Percentiles rank a stretch among this genome's conserved stretches.
Evolutionary conservation across 2,113 vertebrate genomes (phyloP).

Genomic region (Aphyosemion australe): DNA sequence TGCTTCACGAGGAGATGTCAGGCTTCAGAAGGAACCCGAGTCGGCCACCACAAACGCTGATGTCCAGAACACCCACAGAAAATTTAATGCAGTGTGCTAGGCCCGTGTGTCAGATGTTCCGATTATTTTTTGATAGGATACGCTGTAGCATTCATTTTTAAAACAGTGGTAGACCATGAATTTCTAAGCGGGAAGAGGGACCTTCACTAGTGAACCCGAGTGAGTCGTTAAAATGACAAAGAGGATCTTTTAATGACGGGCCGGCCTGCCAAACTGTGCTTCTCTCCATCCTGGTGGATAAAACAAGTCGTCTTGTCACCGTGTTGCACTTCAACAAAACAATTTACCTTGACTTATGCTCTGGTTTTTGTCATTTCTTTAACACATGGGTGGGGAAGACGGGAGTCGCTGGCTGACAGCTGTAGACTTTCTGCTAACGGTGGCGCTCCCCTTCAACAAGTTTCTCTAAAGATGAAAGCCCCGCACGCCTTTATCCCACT

Average conservation of each 20-base stretch:
- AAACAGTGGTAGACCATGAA: background rate
- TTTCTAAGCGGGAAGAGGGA: background rate
- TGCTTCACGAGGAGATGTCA: background rate
- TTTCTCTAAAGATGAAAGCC: constrained; percentile 74
- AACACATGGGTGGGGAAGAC: constrained; percentile 51
- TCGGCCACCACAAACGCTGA: background rate
- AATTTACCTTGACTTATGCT: constrained; percentile 61
- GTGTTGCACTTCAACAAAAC: constrained; percentile 52
- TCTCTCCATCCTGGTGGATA: constrained; percentile 45
- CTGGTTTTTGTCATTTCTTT: constrained; percentile 51
- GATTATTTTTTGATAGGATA: constrained; percentile 5
- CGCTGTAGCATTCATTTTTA: background rate
- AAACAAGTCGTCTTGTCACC: constrained; percentile 53
- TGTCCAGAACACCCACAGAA: background rate
- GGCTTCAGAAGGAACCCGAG: background rate
- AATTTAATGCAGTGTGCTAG: background rate
- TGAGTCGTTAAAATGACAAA: constrained; percentile 40
- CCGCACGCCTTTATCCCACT: constrained; percentile 59
- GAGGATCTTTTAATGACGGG: constrained; percentile 41
- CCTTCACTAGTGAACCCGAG: constrained; percentile 14
- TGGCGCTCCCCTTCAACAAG: constrained; percentile 61
- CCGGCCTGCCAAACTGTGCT: constrained; percentile 27
- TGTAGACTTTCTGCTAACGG: constrained; percentile 62
- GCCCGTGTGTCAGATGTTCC: background rate
- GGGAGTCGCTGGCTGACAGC: constrained; percentile 59